Evolutionary conservation across 1,140 invertebrate genomes (phyloP).

Genomic region (Trichonephila clavipes): DNA sequence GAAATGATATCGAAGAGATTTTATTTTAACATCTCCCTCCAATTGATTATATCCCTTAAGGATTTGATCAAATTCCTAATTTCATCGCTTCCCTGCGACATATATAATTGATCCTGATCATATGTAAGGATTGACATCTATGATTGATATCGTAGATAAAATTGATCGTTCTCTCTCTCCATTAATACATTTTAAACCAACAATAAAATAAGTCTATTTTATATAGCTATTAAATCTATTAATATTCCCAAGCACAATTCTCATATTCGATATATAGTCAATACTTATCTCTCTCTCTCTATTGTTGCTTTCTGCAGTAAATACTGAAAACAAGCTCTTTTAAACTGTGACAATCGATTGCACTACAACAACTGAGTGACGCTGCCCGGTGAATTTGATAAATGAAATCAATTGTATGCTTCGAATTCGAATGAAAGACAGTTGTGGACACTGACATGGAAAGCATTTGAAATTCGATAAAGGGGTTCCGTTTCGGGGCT

Average conservation of each 20-base stretch:
- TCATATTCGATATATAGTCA: neutral
- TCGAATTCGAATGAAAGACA: neutral
- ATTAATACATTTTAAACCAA: too few relatives aligned
- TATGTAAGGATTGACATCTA: too few relatives aligned
- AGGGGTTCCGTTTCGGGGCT: neutral
- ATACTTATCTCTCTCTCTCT: neutral
- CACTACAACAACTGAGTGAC: neutral
- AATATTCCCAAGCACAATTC: neutral
- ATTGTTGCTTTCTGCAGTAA: neutral
- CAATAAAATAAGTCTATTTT: too few relatives aligned
- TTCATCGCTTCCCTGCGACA: too few relatives aligned
- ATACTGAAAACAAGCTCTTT: neutral
- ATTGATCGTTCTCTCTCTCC: too few relatives aligned
- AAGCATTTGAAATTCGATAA: neutral
- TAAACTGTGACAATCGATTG: neutral
- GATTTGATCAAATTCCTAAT: too few relatives aligned
- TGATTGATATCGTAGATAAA: too few relatives aligned
- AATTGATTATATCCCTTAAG: too few relatives aligned
- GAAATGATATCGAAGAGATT: too few relatives aligned
- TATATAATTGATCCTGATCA: too few relatives aligned
- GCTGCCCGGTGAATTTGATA: neutral
- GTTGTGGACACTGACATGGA: neutral
- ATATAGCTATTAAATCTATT: neutral
- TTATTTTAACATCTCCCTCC: too few relatives aligned
- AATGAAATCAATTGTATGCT: conserved; percentile 5